Base-by-base conservation (phyloP, 2,888 invertebrate species). In the Eristalinus sepulchralis region DNA sequence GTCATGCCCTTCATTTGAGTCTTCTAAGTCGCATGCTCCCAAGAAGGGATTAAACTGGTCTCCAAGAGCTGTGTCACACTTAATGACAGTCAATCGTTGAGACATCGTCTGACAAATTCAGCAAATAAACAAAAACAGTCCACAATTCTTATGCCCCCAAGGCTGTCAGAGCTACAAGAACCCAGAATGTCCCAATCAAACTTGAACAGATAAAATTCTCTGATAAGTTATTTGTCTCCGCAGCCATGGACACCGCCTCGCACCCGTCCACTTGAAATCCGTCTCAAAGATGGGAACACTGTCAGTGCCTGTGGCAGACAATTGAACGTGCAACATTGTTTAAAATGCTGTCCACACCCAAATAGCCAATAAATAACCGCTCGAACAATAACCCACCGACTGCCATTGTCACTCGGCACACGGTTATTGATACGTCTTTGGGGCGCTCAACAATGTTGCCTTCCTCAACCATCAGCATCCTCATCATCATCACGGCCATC, bases 391-490 rank as follows among this genome's bases (percentile, higher is more conserved):
- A 47, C 71, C 66, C 64, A 66, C 68, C 71, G 72, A 70, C 70
- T 82, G 73, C 34, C 67, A 71, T 78, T 79, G 78, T 78, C 73
- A 70, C 33, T 78, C 60, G 64, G 39, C 71, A 55, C 71, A 57
- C 63, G 59, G 39, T 36, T 64, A 77, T 79, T 79, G 71, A 86
- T 86, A 86, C 79, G 83, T 86, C 70, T 77, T 72, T 57, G 17
- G 76, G 62, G 17, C 70, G 53, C 64, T 53, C 1, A 22, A 75
- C 79, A 66, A 75, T 57, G 47, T 76, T 62, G 71, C 67, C 33
- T 31, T 33, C 24, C 55, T 34, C 17, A 22, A 13, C 27, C 66
- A 78, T 79, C 60, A 62, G 76, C 72, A 72, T 67, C 75, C 55
- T 67, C 55, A 73, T 59, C 83, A 78, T 63, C 70, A 68, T 66